Conservation (phyloP, 2,797 vertebrate species). For the Distichodus sexfasciatus region DNA sequence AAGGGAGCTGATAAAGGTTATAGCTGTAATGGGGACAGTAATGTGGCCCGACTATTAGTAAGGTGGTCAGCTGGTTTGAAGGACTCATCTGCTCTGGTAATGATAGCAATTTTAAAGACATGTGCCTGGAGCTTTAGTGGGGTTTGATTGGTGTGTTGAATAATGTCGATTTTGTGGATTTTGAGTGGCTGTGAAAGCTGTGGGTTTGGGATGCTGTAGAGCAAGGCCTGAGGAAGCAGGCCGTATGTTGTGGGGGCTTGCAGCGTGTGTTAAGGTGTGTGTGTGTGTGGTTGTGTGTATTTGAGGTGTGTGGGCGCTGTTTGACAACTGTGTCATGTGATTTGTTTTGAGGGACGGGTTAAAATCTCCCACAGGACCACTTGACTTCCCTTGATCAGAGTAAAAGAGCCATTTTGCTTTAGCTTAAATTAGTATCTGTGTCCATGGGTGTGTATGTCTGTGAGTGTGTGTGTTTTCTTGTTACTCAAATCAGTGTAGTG, state of each 20-base stretch:
- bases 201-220: constrained; percentile 4
- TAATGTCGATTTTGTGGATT: not conserved
- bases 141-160: not conserved
- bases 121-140: not conserved
- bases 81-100: not conserved
- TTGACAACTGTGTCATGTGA: constrained; percentile 10
- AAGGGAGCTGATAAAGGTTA: not conserved
- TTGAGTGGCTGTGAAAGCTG: not conserved
- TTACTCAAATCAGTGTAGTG: no score
- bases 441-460: not conserved
- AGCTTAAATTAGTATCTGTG: not conserved
- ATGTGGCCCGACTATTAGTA: no score
- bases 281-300: constrained; percentile 8
- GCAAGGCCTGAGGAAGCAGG: constrained; percentile 10
- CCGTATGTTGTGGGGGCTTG: not conserved
- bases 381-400: constrained; percentile 5
- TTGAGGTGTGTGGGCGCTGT: not conserved
- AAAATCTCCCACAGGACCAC: constrained; percentile 28
- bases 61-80: not conserved
- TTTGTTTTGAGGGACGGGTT: constrained; percentile 44
- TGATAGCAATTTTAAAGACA: not conserved
- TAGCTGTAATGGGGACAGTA: not conserved
- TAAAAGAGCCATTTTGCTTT: constrained; percentile 7
- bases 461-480: not conserved
- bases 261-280: not conserved